phyloP scores from a whole-genome alignment of 2,797 vertebrate genomes.

The Notolepis coatsorum region DNA sequence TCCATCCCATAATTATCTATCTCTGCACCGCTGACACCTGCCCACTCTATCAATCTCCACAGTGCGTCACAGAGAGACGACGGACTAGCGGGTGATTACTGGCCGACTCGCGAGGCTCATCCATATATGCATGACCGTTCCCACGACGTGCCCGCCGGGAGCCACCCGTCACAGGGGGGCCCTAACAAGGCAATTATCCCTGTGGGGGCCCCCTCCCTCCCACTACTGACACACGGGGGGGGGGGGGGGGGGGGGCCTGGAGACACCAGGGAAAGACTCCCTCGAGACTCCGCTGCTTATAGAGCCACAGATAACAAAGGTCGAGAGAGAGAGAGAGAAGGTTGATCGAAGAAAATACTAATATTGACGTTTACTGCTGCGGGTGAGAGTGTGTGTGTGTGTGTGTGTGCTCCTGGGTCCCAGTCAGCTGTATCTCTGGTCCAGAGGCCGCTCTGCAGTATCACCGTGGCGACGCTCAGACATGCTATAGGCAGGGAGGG shows the following conservation, averaged over 20 bases:
- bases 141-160: slow-evolving; percentile 34
- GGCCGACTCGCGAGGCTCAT: slow-evolving; percentile 43
- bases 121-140: slow-evolving; percentile 56
- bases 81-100: slow-evolving; percentile 50
- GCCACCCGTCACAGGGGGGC: slow-evolving; percentile 42
- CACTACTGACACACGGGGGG: slow-evolving; percentile 18
- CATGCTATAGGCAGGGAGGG: slow-evolving; percentile 31
- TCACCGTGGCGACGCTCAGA: slow-evolving; percentile 50
- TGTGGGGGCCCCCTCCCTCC: slow-evolving; percentile 27
- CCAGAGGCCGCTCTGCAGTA: slow-evolving; percentile 38
- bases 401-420: neutral
- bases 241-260: neutral
- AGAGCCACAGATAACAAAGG: neutral
- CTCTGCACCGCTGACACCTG: slow-evolving; percentile 13
- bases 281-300: neutral
- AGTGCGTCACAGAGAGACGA: neutral
- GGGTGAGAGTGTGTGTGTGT: neutral
- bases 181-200: slow-evolving; percentile 55
- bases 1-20: neutral
- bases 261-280: slow-evolving; percentile 5
- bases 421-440: neutral
- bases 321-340: neutral
- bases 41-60: slow-evolving; percentile 6
- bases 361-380: slow-evolving; percentile 7
- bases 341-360: neutral